Evolutionary conservation across 2,888 invertebrate species (phyloP).

Genomic region (Euproctis similis): DNA sequence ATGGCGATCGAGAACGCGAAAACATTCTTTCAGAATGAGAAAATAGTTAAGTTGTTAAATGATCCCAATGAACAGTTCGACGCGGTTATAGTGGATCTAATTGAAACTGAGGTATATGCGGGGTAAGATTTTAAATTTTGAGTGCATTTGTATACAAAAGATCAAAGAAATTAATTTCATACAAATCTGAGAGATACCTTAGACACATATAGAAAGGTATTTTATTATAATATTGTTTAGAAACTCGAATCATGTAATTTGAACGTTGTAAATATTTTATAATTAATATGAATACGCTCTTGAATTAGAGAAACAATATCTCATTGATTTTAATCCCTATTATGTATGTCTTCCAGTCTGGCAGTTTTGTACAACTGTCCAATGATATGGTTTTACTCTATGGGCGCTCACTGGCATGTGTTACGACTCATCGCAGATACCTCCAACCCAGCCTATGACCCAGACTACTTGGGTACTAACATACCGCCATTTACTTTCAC

Average conservation of each 20-base stretch:
- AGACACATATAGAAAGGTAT: no score
- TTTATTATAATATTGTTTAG: no score
- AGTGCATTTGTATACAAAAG: no score
- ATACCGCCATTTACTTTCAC: constrained; percentile 27
- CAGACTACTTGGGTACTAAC: constrained; percentile 22
- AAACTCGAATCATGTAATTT: no score
- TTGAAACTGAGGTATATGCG: constrained; percentile 7
- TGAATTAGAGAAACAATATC: no score
- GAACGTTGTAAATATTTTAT: no score
- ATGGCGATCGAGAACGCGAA: neutral
- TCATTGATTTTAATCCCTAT: no score
- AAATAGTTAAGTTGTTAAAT: constrained; percentile 2
- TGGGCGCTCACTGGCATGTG: constrained; percentile 35
- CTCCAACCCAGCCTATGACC: constrained; percentile 35
- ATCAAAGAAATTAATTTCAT: no score
- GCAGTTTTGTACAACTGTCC: constrained; percentile 37
- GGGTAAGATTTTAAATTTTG: constrained; percentile 2
- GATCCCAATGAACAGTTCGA: constrained; percentile 6
- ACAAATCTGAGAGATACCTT: no score
- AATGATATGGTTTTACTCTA: constrained; percentile 37
- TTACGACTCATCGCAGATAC: constrained; percentile 31
- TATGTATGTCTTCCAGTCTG: constrained; percentile 23
- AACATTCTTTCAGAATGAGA: neutral
- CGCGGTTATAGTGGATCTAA: constrained; percentile 5
- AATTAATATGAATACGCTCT: no score